Conservation (phyloP, 2,113 vertebrate species). For the Alosa alosa region DNA sequence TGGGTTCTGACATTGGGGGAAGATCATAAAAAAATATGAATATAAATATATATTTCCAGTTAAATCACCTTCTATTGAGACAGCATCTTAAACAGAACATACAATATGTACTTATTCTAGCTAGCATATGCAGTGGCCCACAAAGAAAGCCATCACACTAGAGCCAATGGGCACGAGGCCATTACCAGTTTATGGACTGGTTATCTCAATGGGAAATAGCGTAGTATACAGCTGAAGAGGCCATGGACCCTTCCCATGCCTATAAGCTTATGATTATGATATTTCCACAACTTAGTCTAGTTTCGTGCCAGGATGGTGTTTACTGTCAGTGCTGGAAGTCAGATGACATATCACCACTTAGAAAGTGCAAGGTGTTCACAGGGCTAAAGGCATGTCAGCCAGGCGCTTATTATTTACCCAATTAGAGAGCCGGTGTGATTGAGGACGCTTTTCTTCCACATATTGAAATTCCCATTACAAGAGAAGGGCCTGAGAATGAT, state of each 20-base stretch:
- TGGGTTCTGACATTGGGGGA: neutral
- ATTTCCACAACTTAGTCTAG: neutral
- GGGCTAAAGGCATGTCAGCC: neutral
- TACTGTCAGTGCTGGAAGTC: neutral
- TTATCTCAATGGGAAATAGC: neutral
- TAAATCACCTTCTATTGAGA: neutral
- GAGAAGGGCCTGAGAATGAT: neutral
- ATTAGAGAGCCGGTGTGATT: neutral
- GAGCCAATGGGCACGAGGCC: too few species aligned
- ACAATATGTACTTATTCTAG: too few species aligned
- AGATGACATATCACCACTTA: neutral
- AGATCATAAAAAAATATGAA: neutral
- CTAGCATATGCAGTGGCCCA: neutral
- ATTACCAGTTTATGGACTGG: neutral
- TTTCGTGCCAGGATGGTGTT: neutral
- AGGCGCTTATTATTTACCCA: neutral
- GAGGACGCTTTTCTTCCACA: neutral
- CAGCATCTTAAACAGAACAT: neutral
- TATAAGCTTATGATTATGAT: too few species aligned
- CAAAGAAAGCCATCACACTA: neutral
- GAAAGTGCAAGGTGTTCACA: neutral
- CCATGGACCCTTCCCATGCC: too few species aligned
- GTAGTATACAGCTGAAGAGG: neutral
- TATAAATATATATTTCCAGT: neutral
- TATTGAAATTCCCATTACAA: constrained; percentile 23